Evolutionary conservation across 2,888 invertebrate species (phyloP).

Genomic region (Trissonchulus latispiculum): DNA sequence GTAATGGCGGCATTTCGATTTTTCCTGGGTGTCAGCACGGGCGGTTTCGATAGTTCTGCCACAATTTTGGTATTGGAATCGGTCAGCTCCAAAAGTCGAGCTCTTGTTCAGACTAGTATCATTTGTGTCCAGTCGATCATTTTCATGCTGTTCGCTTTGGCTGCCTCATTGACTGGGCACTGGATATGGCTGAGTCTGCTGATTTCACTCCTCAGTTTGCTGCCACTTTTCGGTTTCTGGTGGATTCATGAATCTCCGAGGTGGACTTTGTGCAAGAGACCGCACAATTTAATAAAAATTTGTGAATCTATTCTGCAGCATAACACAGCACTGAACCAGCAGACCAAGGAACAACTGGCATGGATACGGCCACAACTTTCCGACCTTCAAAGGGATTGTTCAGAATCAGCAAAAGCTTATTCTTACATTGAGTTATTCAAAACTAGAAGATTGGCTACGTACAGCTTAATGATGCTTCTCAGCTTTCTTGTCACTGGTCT

Average conservation of each 20-base stretch:
- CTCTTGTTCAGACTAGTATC: neutral
- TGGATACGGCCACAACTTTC: neutral
- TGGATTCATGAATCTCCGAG: neutral
- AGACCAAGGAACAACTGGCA: no score
- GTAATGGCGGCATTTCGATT: neutral
- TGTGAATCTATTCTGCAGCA: neutral
- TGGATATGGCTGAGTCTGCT: neutral
- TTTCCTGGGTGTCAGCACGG: neutral
- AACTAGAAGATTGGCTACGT: neutral
- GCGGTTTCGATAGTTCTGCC: slow-evolving; percentile 3
- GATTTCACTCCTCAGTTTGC: neutral
- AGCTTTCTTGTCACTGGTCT: slow-evolving; percentile 15
- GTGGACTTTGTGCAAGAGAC: neutral
- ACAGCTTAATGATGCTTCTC: neutral
- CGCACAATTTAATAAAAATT: neutral
- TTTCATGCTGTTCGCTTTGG: slow-evolving; percentile 4
- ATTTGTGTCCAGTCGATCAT: slow-evolving; percentile 10
- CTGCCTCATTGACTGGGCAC: slow-evolving; percentile 3
- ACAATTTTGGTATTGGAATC: slow-evolving; percentile 13
- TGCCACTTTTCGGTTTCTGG: neutral
- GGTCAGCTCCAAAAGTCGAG: neutral
- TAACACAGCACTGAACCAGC: neutral
- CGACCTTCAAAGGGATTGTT: neutral
- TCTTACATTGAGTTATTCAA: slow-evolving; percentile 5
- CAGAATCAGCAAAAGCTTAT: neutral